Evolutionary conservation across 2,888 invertebrate species (phyloP).

Genomic region (Salpingus planirostris): DNA sequence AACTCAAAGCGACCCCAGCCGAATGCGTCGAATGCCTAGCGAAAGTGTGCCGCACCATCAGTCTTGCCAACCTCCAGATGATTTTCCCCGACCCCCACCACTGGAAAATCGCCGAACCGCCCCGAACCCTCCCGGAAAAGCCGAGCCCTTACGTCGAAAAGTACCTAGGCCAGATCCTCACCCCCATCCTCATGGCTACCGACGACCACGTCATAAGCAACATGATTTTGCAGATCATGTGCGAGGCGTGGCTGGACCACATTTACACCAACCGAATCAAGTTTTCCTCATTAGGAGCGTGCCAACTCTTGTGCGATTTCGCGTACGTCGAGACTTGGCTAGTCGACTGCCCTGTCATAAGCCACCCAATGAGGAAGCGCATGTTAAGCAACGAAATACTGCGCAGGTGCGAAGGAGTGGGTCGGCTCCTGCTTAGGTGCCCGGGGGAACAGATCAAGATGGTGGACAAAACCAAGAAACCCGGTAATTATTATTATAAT

Average conservation of each 20-base stretch:
- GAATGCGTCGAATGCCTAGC: conserved; percentile 66
- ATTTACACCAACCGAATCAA: conserved; percentile 74
- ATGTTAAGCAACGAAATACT: conserved; percentile 56
- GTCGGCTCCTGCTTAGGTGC: conserved; percentile 65
- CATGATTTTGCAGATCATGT: conserved; percentile 71
- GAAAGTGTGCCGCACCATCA: conserved; percentile 64
- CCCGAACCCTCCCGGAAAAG: conserved; percentile 33
- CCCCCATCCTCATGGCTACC: conserved; percentile 70
- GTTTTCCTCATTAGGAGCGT: conserved; percentile 72
- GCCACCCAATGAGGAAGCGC: conserved; percentile 47
- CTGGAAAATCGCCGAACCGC: too few species aligned
- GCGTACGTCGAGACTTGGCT: conserved; percentile 72
- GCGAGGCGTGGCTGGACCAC: conserved; percentile 82
- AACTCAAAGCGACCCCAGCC: conserved; percentile 62
- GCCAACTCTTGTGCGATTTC: conserved; percentile 73
- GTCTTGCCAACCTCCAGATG: conserved; percentile 73
- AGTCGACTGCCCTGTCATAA: conserved; percentile 49
- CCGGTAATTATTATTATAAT: conserved; percentile 10
- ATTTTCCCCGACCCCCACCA: conserved; percentile 64
- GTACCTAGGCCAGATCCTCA: conserved; percentile 65
- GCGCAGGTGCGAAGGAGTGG: conserved; percentile 77
- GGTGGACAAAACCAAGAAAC: conserved; percentile 36
- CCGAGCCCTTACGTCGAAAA: conserved; percentile 61
- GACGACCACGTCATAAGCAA: conserved; percentile 64
- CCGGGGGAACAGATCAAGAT: conserved; percentile 81